phyloP scores from a whole-genome alignment of 2,797 vertebrate species.

The Mergus octosetaceus region DNA sequence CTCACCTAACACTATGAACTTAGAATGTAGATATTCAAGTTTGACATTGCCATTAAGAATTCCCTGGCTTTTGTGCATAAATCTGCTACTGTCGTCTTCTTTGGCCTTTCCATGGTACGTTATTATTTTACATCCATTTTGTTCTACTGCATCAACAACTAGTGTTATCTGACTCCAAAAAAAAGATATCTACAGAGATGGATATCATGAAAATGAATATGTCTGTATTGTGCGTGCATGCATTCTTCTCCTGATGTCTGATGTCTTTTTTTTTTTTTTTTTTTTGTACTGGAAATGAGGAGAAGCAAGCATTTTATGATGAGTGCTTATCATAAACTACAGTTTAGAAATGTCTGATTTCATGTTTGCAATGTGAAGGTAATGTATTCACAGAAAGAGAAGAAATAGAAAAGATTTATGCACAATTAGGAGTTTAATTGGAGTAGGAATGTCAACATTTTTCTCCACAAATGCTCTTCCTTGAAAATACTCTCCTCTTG shows the following conservation, averaged over 20 bases:
- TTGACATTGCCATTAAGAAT: neutral
- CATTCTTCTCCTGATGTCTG: neutral
- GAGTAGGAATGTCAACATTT: conserved; percentile 41
- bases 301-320: neutral
- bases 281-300: neutral
- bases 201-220: neutral
- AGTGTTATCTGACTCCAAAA: neutral
- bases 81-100: neutral
- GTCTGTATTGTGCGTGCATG: neutral
- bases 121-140: neutral
- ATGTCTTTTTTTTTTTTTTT: neutral
- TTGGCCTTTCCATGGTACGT: neutral
- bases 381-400: conserved; percentile 27
- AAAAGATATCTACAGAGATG: neutral
- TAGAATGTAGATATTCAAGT: neutral
- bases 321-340: neutral
- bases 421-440: conserved; percentile 36
- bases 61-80: neutral
- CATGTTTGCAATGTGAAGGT: neutral
- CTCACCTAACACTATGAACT: neutral
- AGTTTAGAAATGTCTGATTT: conserved; percentile 8
- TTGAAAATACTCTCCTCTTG: neutral
- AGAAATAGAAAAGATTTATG: conserved; percentile 41
- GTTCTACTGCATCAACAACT: neutral
- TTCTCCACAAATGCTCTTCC: conserved; percentile 28